Evolutionary conservation across 2,797 vertebrate genomes (phyloP).

Genomic region (Alca torda): DNA sequence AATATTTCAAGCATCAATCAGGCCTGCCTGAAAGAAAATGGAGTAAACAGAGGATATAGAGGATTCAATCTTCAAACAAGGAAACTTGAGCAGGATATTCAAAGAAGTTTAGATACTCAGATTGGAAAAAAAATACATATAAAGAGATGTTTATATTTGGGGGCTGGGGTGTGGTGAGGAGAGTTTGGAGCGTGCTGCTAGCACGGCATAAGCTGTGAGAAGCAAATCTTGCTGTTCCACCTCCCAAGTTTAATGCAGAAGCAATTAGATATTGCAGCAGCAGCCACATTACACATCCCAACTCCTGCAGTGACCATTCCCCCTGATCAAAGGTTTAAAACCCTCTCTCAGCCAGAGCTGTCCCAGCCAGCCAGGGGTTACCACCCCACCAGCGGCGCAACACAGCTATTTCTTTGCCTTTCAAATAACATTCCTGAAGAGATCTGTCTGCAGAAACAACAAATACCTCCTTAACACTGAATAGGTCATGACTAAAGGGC

Average conservation of each 20-base stretch:
- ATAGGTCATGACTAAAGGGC: not conserved
- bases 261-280: not conserved
- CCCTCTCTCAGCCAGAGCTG: not conserved
- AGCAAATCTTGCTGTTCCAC: not conserved
- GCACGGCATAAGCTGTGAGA: not conserved
- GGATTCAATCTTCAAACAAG: not conserved
- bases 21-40: slow-evolving; percentile 20
- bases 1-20: not conserved
- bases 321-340: not conserved
- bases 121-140: not conserved
- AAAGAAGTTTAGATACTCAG: not conserved
- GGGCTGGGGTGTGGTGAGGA: not conserved
- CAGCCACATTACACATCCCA: fast-evolving
- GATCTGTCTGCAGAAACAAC: not conserved
- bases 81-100: not conserved
- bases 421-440: not conserved
- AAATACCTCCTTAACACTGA: not conserved
- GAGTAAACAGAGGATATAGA: not conserved
- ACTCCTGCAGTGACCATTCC: not conserved
- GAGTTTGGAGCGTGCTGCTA: not conserved
- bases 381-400: not conserved
- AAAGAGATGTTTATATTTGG: not conserved
- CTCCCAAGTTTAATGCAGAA: not conserved
- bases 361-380: not conserved
- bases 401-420: not conserved